A percentile compares a stretch with the other conserved stretches of the same genome.
Evolutionary conservation across 2,113 vertebrate genomes (phyloP).

Genomic region (Balaenoptera acutorostrata): DNA sequence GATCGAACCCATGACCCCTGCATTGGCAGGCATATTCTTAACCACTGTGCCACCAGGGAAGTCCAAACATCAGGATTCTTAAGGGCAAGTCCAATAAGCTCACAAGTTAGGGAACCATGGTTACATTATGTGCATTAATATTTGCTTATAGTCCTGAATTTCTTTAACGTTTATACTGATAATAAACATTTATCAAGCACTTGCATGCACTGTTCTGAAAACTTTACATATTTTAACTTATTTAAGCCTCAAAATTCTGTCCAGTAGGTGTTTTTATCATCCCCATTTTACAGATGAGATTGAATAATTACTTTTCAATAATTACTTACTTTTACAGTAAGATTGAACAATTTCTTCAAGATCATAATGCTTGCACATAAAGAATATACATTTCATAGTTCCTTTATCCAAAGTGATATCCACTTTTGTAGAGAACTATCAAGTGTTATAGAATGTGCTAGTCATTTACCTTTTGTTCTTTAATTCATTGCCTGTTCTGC

Average conservation of each 20-base stretch:
- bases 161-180: neutral
- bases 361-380: fast-evolving
- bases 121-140: neutral
- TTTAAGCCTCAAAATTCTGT: neutral
- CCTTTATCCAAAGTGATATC: neutral
- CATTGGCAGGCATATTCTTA: no score
- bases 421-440: neutral
- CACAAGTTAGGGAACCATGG: neutral
- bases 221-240: neutral
- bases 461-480: neutral
- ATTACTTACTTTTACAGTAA: neutral
- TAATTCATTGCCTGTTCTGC: neutral
- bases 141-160: neutral
- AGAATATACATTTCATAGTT: neutral
- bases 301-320: neutral
- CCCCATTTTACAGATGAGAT: neutral
- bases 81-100: no score
- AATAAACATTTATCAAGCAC: neutral
- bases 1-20: no score
- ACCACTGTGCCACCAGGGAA: no score
- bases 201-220: neutral
- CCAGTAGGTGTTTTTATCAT: neutral
- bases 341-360: neutral
- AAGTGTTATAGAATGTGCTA: neutral
- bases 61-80: neutral